These are phyloP conservation scores for Eudorcas thomsonii DNA, from an alignment of 2,113 vertebrate genomes.

Conservation along the genomic window DNA sequence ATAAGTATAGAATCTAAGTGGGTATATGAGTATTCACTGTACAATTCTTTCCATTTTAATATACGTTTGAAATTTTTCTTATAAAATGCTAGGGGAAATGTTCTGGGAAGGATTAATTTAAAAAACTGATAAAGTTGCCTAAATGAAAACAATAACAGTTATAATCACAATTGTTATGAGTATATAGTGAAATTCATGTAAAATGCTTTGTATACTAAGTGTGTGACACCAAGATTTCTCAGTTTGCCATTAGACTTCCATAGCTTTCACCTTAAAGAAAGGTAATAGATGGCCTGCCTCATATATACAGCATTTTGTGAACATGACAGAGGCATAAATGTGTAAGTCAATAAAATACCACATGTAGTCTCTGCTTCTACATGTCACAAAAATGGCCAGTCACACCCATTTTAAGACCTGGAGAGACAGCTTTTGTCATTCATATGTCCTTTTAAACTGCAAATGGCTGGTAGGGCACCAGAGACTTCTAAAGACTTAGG, in stretches of 20 bases:
- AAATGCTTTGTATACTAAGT: neutral
- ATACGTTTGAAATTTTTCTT: neutral
- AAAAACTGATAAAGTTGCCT: neutral
- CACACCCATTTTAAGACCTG: neutral
- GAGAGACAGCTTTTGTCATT: neutral
- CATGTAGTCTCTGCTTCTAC: neutral
- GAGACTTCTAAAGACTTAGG: neutral
- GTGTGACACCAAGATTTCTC: neutral
- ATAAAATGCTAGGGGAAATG: neutral
- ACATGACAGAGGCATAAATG: neutral
- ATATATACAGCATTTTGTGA: neutral
- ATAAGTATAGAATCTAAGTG: neutral
- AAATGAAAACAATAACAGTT: neutral
- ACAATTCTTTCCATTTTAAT: neutral
- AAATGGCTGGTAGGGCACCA: neutral
- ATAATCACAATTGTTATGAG: neutral
- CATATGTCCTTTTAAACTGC: conserved; percentile 1
- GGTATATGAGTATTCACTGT: neutral
- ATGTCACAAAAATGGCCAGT: neutral
- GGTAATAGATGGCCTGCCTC: neutral
- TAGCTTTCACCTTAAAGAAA: neutral
- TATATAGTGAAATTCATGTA: neutral
- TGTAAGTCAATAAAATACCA: neutral
- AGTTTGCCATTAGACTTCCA: neutral
- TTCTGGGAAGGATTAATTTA: neutral